phyloP scores from a whole-genome alignment of 2,888 invertebrate genomes.

The Polyommatus icarus region DNA sequence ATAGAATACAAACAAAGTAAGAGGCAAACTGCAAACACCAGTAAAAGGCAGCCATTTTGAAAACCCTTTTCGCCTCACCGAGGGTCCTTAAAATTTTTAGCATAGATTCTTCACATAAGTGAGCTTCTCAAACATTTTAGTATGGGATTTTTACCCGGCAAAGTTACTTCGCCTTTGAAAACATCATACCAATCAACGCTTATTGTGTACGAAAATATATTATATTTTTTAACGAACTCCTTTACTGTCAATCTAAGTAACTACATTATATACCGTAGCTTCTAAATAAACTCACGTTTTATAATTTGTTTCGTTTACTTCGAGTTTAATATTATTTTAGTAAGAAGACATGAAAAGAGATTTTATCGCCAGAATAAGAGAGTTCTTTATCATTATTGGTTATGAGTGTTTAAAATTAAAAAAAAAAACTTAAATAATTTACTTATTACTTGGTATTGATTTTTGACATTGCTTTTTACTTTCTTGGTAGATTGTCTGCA shows the following conservation, averaged over 20 bases:
- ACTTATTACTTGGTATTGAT: too few relatives aligned
- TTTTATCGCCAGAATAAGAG: too few relatives aligned
- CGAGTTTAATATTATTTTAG: too few relatives aligned
- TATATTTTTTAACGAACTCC: not conserved
- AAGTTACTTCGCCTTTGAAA: not conserved
- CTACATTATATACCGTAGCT: not conserved
- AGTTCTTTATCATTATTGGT: too few relatives aligned
- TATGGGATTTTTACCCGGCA: not conserved
- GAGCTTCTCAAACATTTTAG: conserved; percentile 5
- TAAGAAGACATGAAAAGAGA: too few relatives aligned
- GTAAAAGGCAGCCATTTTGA: conserved; percentile 17
- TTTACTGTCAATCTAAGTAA: not conserved
- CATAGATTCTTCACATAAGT: not conserved
- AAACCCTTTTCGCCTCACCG: not conserved
- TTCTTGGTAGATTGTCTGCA: too few relatives aligned
- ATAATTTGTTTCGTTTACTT: too few relatives aligned
- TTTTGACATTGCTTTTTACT: too few relatives aligned
- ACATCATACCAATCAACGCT: not conserved
- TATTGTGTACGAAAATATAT: not conserved
- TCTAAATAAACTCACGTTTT: too few relatives aligned
- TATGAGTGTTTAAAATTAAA: too few relatives aligned
- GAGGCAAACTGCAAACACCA: not conserved
- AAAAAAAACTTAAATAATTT: too few relatives aligned
- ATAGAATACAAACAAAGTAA: conserved; percentile 10
- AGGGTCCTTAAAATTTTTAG: not conserved